Percentiles rank a stretch among this genome's conserved stretches.
phyloP scores from a whole-genome alignment of 2,797 vertebrate species.

The Cirrhinus molitorella region DNA sequence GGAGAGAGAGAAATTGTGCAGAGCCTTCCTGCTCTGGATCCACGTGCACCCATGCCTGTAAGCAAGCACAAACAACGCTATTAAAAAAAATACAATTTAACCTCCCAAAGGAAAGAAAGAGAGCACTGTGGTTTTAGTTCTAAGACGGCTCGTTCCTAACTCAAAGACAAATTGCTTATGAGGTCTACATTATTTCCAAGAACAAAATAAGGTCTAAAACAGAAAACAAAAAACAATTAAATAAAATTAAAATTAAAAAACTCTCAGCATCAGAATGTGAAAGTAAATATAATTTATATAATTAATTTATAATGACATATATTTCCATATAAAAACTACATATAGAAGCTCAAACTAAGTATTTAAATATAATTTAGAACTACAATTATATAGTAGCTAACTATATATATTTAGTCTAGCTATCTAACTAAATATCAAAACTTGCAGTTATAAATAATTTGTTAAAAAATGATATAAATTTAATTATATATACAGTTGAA shows the following conservation, averaged over 20 bases:
- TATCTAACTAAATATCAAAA: too few relatives aligned
- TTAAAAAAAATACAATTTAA: slow-evolving; percentile 59
- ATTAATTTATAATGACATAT: neutral
- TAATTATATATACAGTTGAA: too few relatives aligned
- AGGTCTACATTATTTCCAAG: slow-evolving; percentile 62
- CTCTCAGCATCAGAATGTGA: neutral
- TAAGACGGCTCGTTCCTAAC: slow-evolving; percentile 69
- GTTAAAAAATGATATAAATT: too few relatives aligned
- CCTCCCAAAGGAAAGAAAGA: slow-evolving; percentile 44
- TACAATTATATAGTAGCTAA: too few relatives aligned
- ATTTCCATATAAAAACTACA: too few relatives aligned
- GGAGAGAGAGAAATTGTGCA: slow-evolving; percentile 66
- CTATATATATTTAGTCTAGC: too few relatives aligned
- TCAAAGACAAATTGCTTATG: slow-evolving; percentile 61
- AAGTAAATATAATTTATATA: neutral
- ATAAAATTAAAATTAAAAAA: neutral
- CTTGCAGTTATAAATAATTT: too few relatives aligned
- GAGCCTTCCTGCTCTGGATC: slow-evolving; percentile 76
- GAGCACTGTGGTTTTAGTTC: slow-evolving; percentile 44
- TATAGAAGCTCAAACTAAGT: too few relatives aligned
- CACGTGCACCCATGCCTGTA: slow-evolving; percentile 90
- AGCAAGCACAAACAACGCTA: slow-evolving; percentile 63
- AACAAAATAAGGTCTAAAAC: neutral
- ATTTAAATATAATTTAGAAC: too few relatives aligned
- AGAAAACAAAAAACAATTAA: neutral